Base-by-base conservation (phyloP, 2,888 invertebrate species). In the Mythimna lalbum region DNA sequence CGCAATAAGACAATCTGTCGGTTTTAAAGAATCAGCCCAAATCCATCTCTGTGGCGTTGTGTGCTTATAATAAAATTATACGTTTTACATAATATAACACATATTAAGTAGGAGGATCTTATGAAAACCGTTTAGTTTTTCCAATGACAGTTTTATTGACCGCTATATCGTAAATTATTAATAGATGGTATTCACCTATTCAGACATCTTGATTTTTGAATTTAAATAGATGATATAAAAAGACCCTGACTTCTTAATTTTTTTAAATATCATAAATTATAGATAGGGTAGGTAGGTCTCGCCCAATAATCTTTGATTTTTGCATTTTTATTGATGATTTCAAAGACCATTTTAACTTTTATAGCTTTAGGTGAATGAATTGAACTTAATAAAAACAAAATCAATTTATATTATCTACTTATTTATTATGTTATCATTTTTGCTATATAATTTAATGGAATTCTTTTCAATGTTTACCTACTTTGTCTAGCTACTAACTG, bases 361-460 rank as follows among this genome's bases (percentile, higher is more conserved):
- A 56, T 56, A 7, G 19, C n/a, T 10, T 19, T 31, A 10, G n/a
- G 31, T 56, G n/a, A 33, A n/a, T 43, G 31, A 33, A 19, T 56
- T 56, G 55, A 56, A 56, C n/a, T n/a, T n/a, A 9, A 55, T 9
- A 23, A 27, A 53, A 53, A 53, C 43, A 43, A 43, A 43, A 43
- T 19, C 43, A 1, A 27, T 27, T 56, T 33, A n/a, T 1, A 10
- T n/a, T 55, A n/a, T 10, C 55, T 55, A 55, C 5, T 12, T 56
- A 33, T 56, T 33, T 4, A 43, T 56, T 31, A 56, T 33, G n/a
- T 27, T 56, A 12, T 43, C 17, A 43, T 43, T 43, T 43, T 43
- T 43, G 17, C 14, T 19, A 43, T 17, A 5, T 43, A 17, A 17
- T 17, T 43, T 17, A 17, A 43, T 43, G 17, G 43, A 17, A 43